These are phyloP conservation scores for Aphelenchoides fujianensis DNA, from an alignment of 1,140 invertebrate genomes.

Conservation along the genomic window DNA sequence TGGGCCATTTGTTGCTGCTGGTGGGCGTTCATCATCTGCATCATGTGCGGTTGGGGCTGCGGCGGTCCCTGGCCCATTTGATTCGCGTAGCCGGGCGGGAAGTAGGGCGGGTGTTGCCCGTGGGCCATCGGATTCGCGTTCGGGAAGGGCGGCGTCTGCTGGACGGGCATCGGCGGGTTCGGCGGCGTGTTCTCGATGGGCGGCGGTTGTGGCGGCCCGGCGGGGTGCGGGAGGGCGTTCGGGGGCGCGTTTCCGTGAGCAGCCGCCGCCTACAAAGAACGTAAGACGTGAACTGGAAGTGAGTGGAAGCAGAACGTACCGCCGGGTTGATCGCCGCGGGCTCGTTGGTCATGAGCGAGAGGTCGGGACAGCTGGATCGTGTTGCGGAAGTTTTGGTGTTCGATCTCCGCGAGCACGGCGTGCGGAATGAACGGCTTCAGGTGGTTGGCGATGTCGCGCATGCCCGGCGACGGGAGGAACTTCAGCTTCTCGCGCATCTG, in stretches of 20 bases:
- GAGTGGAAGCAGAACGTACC: too few species aligned
- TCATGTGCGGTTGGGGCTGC: background rate
- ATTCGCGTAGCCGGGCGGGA: background rate
- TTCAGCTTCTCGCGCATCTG: constrained; percentile 23
- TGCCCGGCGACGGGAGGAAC: constrained; percentile 6
- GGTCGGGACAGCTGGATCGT: background rate
- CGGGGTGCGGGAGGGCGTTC: too few species aligned
- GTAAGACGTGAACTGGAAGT: too few species aligned
- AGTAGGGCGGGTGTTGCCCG: too few species aligned
- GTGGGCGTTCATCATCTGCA: background rate
- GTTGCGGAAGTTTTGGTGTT: background rate
- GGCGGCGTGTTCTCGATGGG: too few species aligned
- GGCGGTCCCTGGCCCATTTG: too few species aligned
- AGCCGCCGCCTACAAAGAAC: too few species aligned
- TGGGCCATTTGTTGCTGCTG: too few species aligned
- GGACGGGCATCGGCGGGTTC: background rate
- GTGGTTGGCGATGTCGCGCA: constrained; percentile 5
- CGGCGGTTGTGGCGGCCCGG: too few species aligned
- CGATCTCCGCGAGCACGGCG: background rate
- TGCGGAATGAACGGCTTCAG: background rate
- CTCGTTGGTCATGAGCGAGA: background rate
- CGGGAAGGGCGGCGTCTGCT: too few species aligned
- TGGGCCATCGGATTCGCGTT: background rate
- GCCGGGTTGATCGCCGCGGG: too few species aligned
- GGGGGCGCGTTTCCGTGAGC: background rate